These are phyloP conservation scores for Propithecus coquereli DNA, from an alignment of 2,113 vertebrate species.

Conservation along the genomic window DNA sequence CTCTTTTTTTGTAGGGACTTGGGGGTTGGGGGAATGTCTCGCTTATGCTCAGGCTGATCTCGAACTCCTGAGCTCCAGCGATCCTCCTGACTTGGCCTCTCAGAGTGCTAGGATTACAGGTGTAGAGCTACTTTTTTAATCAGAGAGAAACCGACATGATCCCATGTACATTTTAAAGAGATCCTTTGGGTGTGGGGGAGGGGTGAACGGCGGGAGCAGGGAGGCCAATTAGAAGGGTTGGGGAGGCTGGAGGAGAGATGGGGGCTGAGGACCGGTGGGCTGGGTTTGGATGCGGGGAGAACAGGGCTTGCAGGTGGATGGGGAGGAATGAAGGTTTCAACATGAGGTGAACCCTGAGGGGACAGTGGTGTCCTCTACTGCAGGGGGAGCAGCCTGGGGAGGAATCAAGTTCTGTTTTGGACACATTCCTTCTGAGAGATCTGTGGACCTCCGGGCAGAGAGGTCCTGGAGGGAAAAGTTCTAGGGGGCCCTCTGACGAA, in stretches of 20 bases:
- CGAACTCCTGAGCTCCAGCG: neutral
- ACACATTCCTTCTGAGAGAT: neutral
- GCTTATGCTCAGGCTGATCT: neutral
- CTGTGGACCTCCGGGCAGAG: neutral
- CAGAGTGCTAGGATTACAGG: neutral
- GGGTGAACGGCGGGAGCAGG: neutral
- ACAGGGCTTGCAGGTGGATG: neutral
- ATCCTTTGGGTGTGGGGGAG: neutral
- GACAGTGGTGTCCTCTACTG: neutral
- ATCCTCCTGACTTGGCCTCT: accelerated
- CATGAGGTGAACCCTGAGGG: neutral
- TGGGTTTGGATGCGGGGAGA: neutral
- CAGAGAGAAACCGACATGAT: neutral
- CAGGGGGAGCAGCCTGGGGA: neutral
- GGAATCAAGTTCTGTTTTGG: neutral
- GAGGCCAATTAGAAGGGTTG: neutral
- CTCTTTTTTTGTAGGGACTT: neutral
- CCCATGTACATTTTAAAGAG: neutral
- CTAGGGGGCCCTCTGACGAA: neutral
- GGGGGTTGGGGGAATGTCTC: neutral
- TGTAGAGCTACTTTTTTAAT: neutral
- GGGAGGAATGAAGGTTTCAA: neutral
- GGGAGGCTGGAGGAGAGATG: no score
- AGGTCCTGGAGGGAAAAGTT: neutral
- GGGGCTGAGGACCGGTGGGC: neutral